Conservation (phyloP, 2,113 vertebrate species). For the Apaloderma vittatum region DNA sequence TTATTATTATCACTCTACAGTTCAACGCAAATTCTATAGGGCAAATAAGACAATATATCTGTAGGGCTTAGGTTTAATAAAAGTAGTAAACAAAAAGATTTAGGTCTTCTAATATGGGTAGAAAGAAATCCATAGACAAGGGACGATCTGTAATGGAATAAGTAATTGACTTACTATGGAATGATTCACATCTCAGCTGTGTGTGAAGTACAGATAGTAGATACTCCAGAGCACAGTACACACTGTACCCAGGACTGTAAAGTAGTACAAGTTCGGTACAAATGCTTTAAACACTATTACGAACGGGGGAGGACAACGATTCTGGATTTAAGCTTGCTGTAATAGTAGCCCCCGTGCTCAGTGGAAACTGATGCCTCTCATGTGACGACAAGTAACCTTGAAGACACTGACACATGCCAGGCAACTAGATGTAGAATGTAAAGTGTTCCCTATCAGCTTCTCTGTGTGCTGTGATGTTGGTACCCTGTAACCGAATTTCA, state of each 20-base stretch:
- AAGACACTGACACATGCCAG: neutral
- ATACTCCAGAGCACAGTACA: constrained; percentile 16
- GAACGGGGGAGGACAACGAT: neutral
- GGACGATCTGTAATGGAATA: neutral
- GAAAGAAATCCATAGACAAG: neutral
- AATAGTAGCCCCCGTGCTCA: neutral
- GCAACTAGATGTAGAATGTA: neutral
- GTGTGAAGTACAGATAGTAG: neutral
- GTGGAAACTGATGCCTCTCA: constrained; percentile 45
- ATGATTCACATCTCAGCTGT: neutral
- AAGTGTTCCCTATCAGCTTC: neutral
- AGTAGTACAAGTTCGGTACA: neutral
- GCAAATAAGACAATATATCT: neutral
- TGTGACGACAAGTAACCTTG: constrained; percentile 4
- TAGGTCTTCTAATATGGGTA: neutral
- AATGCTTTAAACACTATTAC: neutral
- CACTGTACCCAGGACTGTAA: neutral
- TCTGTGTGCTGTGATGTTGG: neutral
- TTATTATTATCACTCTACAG: neutral
- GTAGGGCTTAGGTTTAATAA: neutral
- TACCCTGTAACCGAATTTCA: neutral
- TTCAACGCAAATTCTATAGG: neutral
- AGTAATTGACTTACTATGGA: neutral
- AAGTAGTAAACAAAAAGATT: neutral
- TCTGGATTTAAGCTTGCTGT: constrained; percentile 4